Base-by-base conservation (phyloP, 2,888 invertebrate genomes). In the Lagria hirta region DNA sequence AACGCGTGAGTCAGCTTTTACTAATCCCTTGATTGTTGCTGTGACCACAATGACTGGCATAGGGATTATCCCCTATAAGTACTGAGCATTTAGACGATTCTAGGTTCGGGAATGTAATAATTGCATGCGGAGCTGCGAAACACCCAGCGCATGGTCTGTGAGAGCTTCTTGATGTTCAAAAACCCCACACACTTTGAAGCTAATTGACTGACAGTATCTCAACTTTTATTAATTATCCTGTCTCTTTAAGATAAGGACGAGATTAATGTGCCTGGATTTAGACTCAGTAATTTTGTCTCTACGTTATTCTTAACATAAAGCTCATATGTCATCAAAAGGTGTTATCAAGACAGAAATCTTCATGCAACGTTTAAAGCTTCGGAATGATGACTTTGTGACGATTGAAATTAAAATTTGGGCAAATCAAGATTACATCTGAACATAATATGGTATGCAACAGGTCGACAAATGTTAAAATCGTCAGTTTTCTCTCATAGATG, bases 201-300 rank as follows among this genome's bases (percentile, higher is more conserved):
- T 52, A 52, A 52, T 52, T 51, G 52, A 48, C 46, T 46, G 52
- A 52, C 50, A 48, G 46, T 48, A 48, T 51, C 52, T 50, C 46
- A 42, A 41, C 43, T 50, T 48, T 48, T 52, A 52, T 52, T 52
- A 52, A 52, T 52, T 52, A 48, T 46, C 43, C 30, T 45, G 44
- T 46, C 43, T 41, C 37, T 47, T 46, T 22, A 40, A 48, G 50
- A 53, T 50, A 49, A 46, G 46, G 32, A 51, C 21, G 44, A 53
- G 52, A 53, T 51, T 53, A 51, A 53, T 51, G 52, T 26, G 28
- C 24, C 42, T 37, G 42, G 29, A 42, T 42, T 42, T 47, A 43
- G 43, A 43, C 30, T 18, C 36, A 10, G 37, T 28, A 37, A 43
- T 43, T 37, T 43, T 16, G 42, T 6, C 35, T 42, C 27, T 42